Base-by-base conservation (phyloP, 2,113 vertebrate genomes). In the Gambusia affinis region DNA sequence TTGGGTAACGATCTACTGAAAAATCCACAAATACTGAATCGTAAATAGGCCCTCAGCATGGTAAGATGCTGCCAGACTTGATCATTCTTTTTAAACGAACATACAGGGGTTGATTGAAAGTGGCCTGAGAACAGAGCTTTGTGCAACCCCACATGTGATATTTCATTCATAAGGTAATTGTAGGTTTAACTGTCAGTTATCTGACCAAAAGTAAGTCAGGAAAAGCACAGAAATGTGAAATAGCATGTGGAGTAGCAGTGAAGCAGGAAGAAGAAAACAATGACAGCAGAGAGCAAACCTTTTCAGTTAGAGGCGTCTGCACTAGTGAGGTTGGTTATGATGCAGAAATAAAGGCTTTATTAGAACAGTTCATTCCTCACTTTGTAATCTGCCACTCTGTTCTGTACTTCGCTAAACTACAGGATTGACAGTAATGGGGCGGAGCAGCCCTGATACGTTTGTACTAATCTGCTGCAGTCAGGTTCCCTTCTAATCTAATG, bases 401-500 rank as follows among this genome's bases (percentile, higher is more conserved):
- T 81, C 83, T 70, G 72, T 84, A 83, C 79, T 69, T 78, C 84
- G 19, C 73, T 80, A 90, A 88, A 73, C 81, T 67, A 30, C 24
- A 62, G 88, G 90, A 92, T 89, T 93, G 90, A 86, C 91, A 88
- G 87, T 86, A 84, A 89, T 86, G 83, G 90, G 92, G 91, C 77
- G 89, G 90, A 91, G 90, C 86, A 81, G 84, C 79, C 8, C 24
- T 72, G 85, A 85, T 88, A 88, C 73, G 83, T 91, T 88, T 83
- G 88, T 90, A 89, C 85, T 93, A 92, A 92, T 93, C 92, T 89
- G 88, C 91, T 89, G 74, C 75, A 90, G 88, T 86, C 89, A 75
- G 85, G 85, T 92, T 91, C 79, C 70, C 81, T 85, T 83, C 89
- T 89, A 93, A 91, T 91, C 88, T 91, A 92, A 92, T 93, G 91